Evolutionary conservation across 2,888 invertebrate species (phyloP), one percentile per base, ranked within the genome.

Genomic region (Pollenia angustigena): DNA sequence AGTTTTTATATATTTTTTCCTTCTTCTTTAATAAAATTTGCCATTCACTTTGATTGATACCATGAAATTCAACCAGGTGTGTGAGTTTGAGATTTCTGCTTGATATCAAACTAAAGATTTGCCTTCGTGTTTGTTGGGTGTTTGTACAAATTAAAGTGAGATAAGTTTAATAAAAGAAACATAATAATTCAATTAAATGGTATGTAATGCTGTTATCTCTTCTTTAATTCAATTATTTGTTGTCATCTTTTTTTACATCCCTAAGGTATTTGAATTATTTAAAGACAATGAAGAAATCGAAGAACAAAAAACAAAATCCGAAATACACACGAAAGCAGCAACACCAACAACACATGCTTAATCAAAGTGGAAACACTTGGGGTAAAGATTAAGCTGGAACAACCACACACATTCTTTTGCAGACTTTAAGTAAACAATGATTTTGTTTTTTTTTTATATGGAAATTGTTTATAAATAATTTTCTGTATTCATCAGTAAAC

Each of bases 181-280:
- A 52, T 68, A 56, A 66, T 56, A 66, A 74, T 23, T 58, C 48
- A 82, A 82, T 68, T 75, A 82, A 75, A 60, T 76, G 62, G 12
- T 56, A 40, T 60, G 40, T 52, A 82, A 69, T 60, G 8, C 69
- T 82, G 52, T 82, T 82, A 82, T 82, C 82, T 84, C 62, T 50
- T 40, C 48, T 75, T 85, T 56, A 79, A 79, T 86, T 86, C 85
- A 86, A 86, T 86, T 86, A 82, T 79, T 79, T 74, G 56, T 75
- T 86, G 79, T 81, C 81, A 78, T 82, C 79, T 69, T 69, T 50
- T 56, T 69, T 50, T 54, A 71, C 64, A 50, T 79, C 75, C 82
- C 79, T 7, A 16, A 69, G 82, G 82, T 85, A 64, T 79, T 68
- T 69, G 32, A 52, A 69, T 56, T 78, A 32, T 18, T 50, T 32